Evolutionary conservation across 2,888 invertebrate genomes (phyloP).

Genomic region (Perithous albicinctus): DNA sequence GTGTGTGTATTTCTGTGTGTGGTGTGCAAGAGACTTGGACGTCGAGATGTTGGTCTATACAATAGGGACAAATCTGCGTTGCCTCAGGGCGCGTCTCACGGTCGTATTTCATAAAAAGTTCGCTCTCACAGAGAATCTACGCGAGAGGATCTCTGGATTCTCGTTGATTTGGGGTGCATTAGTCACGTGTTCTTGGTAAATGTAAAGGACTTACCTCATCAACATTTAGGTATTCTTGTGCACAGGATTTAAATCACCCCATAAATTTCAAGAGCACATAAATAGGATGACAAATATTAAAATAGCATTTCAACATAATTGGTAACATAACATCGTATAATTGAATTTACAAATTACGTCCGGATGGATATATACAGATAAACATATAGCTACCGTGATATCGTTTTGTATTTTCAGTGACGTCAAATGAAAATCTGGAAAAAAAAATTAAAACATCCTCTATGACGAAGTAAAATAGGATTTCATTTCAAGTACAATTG

Average conservation of each 20-base stretch:
- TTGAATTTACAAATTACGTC: too few relatives aligned
- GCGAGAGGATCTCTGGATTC: neutral
- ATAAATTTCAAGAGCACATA: neutral
- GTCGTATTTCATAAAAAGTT: slow-evolving; percentile 69
- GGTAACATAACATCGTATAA: too few relatives aligned
- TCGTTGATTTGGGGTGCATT: slow-evolving; percentile 24
- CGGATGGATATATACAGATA: too few relatives aligned
- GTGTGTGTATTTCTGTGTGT: neutral
- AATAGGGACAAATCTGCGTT: slow-evolving; percentile 72
- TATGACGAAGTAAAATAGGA: too few relatives aligned
- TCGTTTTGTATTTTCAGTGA: too few relatives aligned
- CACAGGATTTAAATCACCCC: neutral
- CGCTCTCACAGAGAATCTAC: neutral
- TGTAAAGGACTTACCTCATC: neutral
- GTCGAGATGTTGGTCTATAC: slow-evolving; percentile 52
- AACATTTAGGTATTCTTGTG: neutral
- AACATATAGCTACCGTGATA: too few relatives aligned
- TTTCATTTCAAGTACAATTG: too few relatives aligned
- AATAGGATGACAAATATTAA: neutral
- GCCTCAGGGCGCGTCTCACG: slow-evolving; percentile 72
- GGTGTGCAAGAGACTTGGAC: slow-evolving; percentile 17
- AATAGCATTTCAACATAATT: neutral
- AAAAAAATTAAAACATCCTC: too few relatives aligned
- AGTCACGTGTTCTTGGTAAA: slow-evolving; percentile 20
- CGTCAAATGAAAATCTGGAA: too few relatives aligned